Conservation (phyloP, 2,797 vertebrate species). For the Vultur gryphus region DNA sequence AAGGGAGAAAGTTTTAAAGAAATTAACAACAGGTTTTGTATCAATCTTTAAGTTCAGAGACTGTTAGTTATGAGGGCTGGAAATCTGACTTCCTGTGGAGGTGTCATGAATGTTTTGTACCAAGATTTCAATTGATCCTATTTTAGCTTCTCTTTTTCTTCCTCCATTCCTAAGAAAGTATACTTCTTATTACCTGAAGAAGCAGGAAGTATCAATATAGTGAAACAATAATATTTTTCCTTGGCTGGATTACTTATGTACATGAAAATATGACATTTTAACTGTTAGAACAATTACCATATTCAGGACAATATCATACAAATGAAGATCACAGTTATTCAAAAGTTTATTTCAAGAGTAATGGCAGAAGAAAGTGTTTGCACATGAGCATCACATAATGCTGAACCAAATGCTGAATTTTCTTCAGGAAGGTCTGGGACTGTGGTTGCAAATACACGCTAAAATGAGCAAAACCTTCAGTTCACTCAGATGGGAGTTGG, state of each 20-base stretch:
- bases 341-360: background rate
- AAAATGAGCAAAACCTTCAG: background rate
- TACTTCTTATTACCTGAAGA: background rate
- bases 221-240: background rate
- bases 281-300: background rate
- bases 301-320: background rate
- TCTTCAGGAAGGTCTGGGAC: background rate
- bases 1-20: background rate
- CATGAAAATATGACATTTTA: background rate
- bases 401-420: background rate
- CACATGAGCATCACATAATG: background rate
- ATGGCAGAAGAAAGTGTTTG: background rate
- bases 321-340: background rate
- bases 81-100: background rate
- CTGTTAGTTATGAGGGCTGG: background rate
- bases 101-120: background rate
- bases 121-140: background rate
- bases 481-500: background rate
- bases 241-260: background rate
- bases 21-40: background rate
- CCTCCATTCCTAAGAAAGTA: background rate
- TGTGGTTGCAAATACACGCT: background rate
- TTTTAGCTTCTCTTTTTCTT: background rate
- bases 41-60: background rate
- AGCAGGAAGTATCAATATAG: background rate